Evolutionary conservation across 2,113 vertebrate genomes (phyloP), one percentile per base, ranked within the genome.

Genomic region (Aptenodytes forsteri): DNA sequence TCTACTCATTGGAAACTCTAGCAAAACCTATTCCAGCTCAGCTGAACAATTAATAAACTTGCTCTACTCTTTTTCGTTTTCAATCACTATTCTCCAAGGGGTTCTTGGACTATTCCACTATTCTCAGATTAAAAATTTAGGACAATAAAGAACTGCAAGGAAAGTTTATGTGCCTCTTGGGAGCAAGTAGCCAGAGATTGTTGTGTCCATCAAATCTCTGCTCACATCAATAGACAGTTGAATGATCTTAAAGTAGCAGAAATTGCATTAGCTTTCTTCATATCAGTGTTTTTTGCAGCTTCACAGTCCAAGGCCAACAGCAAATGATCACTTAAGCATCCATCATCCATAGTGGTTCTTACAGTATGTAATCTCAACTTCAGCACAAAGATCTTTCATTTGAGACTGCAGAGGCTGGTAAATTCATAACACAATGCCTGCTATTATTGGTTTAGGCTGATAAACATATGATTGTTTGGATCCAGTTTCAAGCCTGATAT

Each of bases 121-220:
- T 80, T 82, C 83, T 95, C 49, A 81, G 90, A 97, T 97, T 87
- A 95, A 97, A 96, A 97, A 97, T 96, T 81, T 96, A 97, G 90
- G 88, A 85, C 73, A 83, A 96, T 97, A 97, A 98, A 95, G 93
- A 94, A 90, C 94, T 91, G 86, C 79, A 96, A 98, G 78, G 95
- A 97, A 96, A 96, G 84, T 95, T 95, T 95, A 93, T 90, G 55
- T 95, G 73, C n/a, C 95, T 80, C 86, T 91, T 95, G 83, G 87
- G 95, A 91, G 84, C 82, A 77, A 97, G 87, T 61, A 97, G 95
- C 71, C 86, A 97, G 95, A 97, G 94, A 98, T 97, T 96, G 92
- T 77, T 90, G 64, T 70, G 97, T 98, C 96, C 83, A 93, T 98
- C 96, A 98, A 90, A 92, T 87, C 75, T 87, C 64, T 89, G 84